Percentiles rank a stretch among this genome's conserved stretches.
These are phyloP conservation scores for Hippocampus barbouri DNA, from an alignment of 2,113 vertebrate species.

Conservation along the genomic window DNA sequence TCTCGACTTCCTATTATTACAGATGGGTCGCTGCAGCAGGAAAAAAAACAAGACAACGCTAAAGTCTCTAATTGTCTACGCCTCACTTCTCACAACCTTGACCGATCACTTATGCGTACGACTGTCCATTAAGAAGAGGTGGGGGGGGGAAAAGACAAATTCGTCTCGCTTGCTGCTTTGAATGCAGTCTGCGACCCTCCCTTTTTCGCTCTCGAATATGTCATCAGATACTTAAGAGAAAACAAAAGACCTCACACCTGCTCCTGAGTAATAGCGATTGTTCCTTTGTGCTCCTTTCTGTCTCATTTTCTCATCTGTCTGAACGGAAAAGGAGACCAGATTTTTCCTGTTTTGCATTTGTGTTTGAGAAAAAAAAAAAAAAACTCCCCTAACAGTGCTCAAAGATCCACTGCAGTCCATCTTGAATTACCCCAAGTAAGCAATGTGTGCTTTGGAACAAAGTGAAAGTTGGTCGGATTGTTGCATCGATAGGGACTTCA, in stretches of 20 bases:
- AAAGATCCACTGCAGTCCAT: slow-evolving; percentile 31
- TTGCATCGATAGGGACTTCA: not conserved
- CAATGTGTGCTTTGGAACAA: not conserved
- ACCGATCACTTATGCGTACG: slow-evolving; percentile 37
- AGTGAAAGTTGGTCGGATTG: not conserved
- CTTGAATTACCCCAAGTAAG: slow-evolving; percentile 2
- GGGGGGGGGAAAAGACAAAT: not conserved
- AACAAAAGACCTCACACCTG: slow-evolving; percentile 40
- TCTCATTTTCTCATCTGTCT: slow-evolving; percentile 66
- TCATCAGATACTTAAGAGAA: not conserved
- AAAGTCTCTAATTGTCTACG: slow-evolving; percentile 45
- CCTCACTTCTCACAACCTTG: slow-evolving; percentile 53
- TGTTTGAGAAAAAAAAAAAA: slow-evolving; percentile 23
- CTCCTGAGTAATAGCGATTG: slow-evolving; percentile 30
- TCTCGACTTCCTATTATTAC: slow-evolving; percentile 59
- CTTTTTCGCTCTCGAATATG: not conserved
- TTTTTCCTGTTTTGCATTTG: slow-evolving; percentile 82
- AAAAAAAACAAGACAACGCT: slow-evolving; percentile 50
- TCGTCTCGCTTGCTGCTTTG: not conserved
- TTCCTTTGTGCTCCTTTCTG: slow-evolving; percentile 66
- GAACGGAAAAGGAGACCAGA: slow-evolving; percentile 74
- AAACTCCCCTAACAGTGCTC: slow-evolving; percentile 19
- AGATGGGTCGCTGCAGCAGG: slow-evolving; percentile 50
- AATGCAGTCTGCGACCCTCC: slow-evolving; percentile 6
- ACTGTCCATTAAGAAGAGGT: not conserved